Conservation (phyloP, 2,888 invertebrate genomes). For the Cyclophora punctaria region DNA sequence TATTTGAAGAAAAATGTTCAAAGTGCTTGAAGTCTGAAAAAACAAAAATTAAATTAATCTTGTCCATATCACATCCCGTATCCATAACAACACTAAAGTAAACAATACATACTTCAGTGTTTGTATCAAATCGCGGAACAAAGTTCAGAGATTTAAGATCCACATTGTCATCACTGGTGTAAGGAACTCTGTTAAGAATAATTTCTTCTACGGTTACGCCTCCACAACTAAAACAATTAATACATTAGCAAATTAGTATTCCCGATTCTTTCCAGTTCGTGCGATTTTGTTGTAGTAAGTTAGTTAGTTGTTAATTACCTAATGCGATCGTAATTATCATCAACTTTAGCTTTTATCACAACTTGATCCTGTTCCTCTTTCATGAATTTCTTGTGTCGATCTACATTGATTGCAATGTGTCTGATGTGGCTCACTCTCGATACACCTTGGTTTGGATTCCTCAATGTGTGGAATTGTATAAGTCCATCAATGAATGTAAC, state of each 20-base stretch:
- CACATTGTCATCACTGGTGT: conserved; percentile 7
- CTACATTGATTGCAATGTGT: conserved; percentile 22
- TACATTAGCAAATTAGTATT: too few species aligned
- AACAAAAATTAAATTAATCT: too few species aligned
- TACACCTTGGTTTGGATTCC: conserved; percentile 73
- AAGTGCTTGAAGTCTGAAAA: too few species aligned
- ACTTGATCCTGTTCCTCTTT: conserved; percentile 1
- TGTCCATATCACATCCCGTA: too few species aligned
- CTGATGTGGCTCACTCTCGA: conserved; percentile 72
- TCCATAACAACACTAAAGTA: too few species aligned
- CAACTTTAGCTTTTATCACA: conserved; percentile 16
- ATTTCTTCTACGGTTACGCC: conserved; percentile 28
- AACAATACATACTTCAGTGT: conserved; percentile 18
- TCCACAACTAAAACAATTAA: conserved; percentile 26
- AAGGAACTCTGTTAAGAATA: conserved; percentile 18
- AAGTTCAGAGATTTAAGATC: conserved; percentile 17
- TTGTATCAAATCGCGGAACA: conserved; percentile 13
- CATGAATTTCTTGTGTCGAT: conserved; percentile 13
- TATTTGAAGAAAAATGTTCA: too few species aligned
- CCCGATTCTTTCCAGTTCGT: too few species aligned
- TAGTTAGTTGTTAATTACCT: conserved; percentile 14
- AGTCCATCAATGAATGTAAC: conserved; percentile 86
- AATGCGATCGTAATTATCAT: conserved; percentile 13
- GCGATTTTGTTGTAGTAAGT: background rate
- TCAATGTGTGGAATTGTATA: conserved; percentile 82